Evolutionary conservation across 2,113 vertebrate species (phyloP), one percentile per base, ranked within the genome.

Genomic region (Mellivora capensis): DNA sequence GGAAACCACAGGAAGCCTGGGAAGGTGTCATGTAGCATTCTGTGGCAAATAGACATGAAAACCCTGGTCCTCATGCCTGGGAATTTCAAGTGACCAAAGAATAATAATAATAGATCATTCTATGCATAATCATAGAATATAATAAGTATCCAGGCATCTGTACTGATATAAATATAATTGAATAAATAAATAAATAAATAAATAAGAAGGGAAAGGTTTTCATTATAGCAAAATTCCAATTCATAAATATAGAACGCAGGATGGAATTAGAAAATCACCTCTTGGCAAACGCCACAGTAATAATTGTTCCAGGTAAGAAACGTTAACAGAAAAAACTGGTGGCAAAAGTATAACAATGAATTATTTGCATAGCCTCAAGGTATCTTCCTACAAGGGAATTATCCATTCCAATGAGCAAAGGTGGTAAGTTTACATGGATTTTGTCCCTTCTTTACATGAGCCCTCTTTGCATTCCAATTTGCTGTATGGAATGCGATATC

Each of bases 81-180:
- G n/a, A 27, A 90, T 67, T 97, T 52, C 89, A 80, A 94, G 14
- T 44, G 10, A 87, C 72, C 81, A 82, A 84, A 89, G 81, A 74
- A 71, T 62, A 42, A 94, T n/a, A 29, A 57, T 67, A 39, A 49
- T 91, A 7, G 37, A 71, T 77, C 10, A 84, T 84, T 87, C 72
- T 47, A 76, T 47, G 42, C 13, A 4, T 76, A n/a, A 12, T n/a
- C 27, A 57, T 42, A 79, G 29, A 90, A 57, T 91, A 71, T 17
- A 95, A 31, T 91, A 79, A 96, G 67, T 72, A 47, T 59, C 59
- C 59, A 80, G 10, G 42, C 47, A 2, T 79, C 7, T 15, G 54
- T 69, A n/a, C 27, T 31, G 13, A 79, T 77, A 87, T 54, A 93
- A 95, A 81, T 54, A 71, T 2, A 57, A 86, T 37, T n/a, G 34